Evolutionary conservation across 2,888 invertebrate species (phyloP).

Genomic region (Sarcophaga carnaria): DNA sequence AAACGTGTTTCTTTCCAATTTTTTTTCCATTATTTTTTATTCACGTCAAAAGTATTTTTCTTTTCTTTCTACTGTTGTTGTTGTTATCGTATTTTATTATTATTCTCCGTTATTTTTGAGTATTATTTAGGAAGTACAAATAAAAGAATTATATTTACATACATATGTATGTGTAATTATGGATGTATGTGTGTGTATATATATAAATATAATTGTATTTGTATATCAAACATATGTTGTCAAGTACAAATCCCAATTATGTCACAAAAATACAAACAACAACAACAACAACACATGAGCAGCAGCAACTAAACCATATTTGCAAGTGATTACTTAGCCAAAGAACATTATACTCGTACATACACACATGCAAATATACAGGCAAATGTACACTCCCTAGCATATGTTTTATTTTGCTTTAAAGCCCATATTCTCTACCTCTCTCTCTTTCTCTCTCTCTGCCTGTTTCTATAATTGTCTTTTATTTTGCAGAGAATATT

Average conservation of each 20-base stretch:
- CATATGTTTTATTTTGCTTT: neutral
- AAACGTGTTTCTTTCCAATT: neutral
- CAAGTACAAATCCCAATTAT: constrained; percentile 56
- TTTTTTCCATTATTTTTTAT: constrained; percentile 14
- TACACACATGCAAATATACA: neutral
- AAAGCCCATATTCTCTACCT: no score
- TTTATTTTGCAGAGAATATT: no score
- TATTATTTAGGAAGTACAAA: neutral
- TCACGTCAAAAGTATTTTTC: constrained; percentile 24
- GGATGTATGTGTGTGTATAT: neutral
- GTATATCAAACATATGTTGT: constrained; percentile 53
- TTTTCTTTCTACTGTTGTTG: neutral
- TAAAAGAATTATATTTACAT: neutral
- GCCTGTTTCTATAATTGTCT: no score
- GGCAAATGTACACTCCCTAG: neutral
- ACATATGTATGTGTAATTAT: neutral
- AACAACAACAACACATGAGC: neutral
- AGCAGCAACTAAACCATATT: constrained; percentile 8
- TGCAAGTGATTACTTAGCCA: constrained; percentile 41
- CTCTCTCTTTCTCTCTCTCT: neutral
- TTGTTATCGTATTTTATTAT: neutral
- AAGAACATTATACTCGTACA: neutral
- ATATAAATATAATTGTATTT: neutral
- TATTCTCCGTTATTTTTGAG: neutral
- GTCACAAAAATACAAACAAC: constrained; percentile 32